Conservation (phyloP, 2,888 invertebrate species). For the Anoncus sp. region DNA sequence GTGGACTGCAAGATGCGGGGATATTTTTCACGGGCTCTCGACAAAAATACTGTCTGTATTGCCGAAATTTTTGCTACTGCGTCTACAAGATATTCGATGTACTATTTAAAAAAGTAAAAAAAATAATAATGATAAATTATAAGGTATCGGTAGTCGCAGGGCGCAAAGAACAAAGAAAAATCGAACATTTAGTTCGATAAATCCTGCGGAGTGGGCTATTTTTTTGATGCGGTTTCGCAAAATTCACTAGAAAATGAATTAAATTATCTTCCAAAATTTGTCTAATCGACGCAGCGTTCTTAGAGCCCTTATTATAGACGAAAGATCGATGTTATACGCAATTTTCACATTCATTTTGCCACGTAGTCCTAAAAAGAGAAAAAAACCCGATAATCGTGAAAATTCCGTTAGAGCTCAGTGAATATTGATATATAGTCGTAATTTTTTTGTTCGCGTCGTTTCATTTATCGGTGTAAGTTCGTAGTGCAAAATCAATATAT, state of each 20-base stretch:
- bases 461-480: slow-evolving; percentile 55
- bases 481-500: slow-evolving; percentile 56
- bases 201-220: slow-evolving; percentile 4
- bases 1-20: slow-evolving; percentile 40
- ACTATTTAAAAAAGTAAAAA: slow-evolving; percentile 9
- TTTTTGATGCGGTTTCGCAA: slow-evolving; percentile 2
- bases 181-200: slow-evolving; percentile 16
- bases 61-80: slow-evolving; percentile 58
- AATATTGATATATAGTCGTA: slow-evolving; percentile 42
- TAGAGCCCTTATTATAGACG: slow-evolving; percentile 27
- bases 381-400: slow-evolving; percentile 12
- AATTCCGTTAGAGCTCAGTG: slow-evolving; percentile 45
- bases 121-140: slow-evolving; percentile 10
- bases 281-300: slow-evolving; percentile 38
- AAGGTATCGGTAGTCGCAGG: slow-evolving; percentile 32
- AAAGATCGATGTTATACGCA: slow-evolving; percentile 20
- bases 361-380: not conserved
- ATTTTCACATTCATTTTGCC: slow-evolving; percentile 20
- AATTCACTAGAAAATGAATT: slow-evolving; percentile 1
- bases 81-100: slow-evolving; percentile 53
- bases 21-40: slow-evolving; percentile 39
- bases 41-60: slow-evolving; percentile 4
- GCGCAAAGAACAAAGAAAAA: slow-evolving; percentile 6
- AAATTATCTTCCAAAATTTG: slow-evolving; percentile 37
- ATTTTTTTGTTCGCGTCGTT: slow-evolving; percentile 34